Evolutionary conservation across 2,888 invertebrate genomes (phyloP).

Genomic region (Tiliacea aurago): DNA sequence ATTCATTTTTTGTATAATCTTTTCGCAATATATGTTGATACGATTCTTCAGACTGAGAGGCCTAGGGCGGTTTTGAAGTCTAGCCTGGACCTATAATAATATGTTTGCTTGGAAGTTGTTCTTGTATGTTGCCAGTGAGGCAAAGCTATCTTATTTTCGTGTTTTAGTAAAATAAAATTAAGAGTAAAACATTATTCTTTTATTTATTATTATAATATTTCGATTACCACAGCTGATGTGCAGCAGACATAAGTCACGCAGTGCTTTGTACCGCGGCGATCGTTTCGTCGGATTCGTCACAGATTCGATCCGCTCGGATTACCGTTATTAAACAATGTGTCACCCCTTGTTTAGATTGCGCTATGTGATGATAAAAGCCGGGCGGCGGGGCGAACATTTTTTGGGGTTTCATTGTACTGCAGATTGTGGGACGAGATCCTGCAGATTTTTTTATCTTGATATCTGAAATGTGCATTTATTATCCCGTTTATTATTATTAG

Average conservation of each 20-base stretch:
- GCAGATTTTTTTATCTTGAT: background rate
- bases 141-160: background rate
- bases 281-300: constrained; percentile 71
- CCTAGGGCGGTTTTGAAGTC: background rate
- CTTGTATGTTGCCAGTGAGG: background rate
- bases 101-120: background rate
- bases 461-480: background rate
- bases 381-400: constrained; percentile 9
- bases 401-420: background rate
- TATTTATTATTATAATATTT: constrained; percentile 32
- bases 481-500: background rate
- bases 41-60: background rate
- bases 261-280: constrained; percentile 59
- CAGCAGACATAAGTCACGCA: constrained; percentile 64
- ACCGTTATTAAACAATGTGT: constrained; percentile 61
- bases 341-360: constrained; percentile 46
- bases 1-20: too few relatives aligned
- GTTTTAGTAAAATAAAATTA: background rate
- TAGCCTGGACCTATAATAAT: background rate
- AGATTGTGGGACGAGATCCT: background rate
- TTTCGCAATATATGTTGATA: background rate
- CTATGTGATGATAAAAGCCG: constrained; percentile 36
- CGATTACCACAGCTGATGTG: constrained; percentile 57
- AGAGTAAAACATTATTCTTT: background rate
- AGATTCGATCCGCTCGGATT: constrained; percentile 65